phyloP scores from a whole-genome alignment of 2,888 invertebrate species.

The Cheilosia soror region DNA sequence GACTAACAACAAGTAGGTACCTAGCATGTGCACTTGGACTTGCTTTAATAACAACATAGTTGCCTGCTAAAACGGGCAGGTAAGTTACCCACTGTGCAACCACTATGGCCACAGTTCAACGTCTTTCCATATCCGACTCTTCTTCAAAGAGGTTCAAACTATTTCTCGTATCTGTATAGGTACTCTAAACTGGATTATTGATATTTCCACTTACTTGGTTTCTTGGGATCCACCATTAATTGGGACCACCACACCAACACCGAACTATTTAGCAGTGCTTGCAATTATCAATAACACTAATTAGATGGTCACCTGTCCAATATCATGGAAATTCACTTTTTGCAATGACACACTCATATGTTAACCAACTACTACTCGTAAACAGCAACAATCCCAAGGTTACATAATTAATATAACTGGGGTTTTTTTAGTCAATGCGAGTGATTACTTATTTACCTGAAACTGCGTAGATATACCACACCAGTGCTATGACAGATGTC shows the following conservation, averaged over 20 bases:
- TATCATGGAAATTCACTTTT: slow-evolving; percentile 22
- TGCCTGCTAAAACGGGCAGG: too few species aligned
- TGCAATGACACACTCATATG: slow-evolving; percentile 25
- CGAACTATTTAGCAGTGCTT: slow-evolving; percentile 10
- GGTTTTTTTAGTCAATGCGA: slow-evolving; percentile 39
- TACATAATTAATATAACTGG: slow-evolving; percentile 48
- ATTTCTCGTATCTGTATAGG: background rate
- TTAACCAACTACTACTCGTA: slow-evolving; percentile 6
- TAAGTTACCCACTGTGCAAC: background rate
- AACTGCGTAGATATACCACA: slow-evolving; percentile 10
- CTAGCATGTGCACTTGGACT: too few species aligned
- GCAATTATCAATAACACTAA: slow-evolving; percentile 15
- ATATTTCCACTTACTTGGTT: slow-evolving; percentile 8
- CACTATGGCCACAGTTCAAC: too few species aligned
- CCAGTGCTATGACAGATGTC: slow-evolving; percentile 20
- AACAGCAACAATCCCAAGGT: slow-evolving; percentile 60
- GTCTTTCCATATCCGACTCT: background rate
- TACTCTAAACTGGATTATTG: slow-evolving; percentile 3
- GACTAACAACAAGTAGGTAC: too few species aligned
- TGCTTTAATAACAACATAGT: too few species aligned
- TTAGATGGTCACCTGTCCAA: slow-evolving; percentile 51
- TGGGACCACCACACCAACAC: slow-evolving; percentile 3
- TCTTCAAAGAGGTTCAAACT: background rate
- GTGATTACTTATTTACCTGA: slow-evolving; percentile 10
- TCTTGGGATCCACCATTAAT: background rate